These are phyloP conservation scores for Drosophila athabasca DNA, from an alignment of 1,140 invertebrate species.

Conservation along the genomic window DNA sequence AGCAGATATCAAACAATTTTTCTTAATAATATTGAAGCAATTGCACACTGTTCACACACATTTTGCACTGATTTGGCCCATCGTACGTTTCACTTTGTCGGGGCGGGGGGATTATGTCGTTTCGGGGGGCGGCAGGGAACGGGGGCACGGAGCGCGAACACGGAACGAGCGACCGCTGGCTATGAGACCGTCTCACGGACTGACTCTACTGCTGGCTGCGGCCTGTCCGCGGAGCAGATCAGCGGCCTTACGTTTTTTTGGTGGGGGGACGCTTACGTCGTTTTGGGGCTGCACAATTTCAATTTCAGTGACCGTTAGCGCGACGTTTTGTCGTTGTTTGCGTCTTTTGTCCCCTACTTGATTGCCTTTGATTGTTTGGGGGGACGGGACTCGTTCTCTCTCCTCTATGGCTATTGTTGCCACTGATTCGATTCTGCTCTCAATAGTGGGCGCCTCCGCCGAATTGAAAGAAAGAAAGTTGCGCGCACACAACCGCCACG, in stretches of 20 bases:
- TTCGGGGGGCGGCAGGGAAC: background rate
- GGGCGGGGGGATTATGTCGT: constrained; percentile 1
- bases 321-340: background rate
- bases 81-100: constrained; percentile 16
- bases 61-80: constrained; percentile 39
- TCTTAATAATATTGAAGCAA: constrained; percentile 27
- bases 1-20: background rate
- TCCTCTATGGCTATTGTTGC: background rate
- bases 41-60: constrained; percentile 47
- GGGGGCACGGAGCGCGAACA: constrained; percentile 14
- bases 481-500: constrained; percentile 41
- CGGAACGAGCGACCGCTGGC: constrained; percentile 49
- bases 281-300: constrained; percentile 18
- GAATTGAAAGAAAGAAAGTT: constrained; percentile 37
- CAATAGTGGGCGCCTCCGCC: constrained; percentile 2
- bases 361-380: constrained; percentile 41
- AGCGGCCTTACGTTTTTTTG: constrained; percentile 8
- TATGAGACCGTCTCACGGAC: constrained; percentile 67
- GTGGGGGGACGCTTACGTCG: background rate
- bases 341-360: constrained; percentile 32
- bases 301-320: constrained; percentile 33
- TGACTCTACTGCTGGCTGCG: constrained; percentile 20
- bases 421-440: constrained; percentile 7
- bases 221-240: background rate
- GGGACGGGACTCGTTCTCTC: no score